Percentiles rank a stretch among this genome's conserved stretches.
phyloP scores from a whole-genome alignment of 2,888 invertebrate genomes.

The Leptinotarsa peninsularis region DNA sequence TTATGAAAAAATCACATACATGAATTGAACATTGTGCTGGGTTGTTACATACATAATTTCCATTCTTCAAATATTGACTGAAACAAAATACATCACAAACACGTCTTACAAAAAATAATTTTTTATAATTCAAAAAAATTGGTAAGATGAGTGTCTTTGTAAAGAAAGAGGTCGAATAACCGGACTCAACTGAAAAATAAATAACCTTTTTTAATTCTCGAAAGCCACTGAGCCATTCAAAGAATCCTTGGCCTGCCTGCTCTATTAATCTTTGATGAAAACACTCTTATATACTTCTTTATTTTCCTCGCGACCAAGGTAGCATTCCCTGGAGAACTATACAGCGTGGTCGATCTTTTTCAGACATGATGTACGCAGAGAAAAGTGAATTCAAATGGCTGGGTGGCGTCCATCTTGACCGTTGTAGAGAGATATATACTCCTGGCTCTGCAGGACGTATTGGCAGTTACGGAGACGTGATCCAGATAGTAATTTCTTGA shows the following conservation, averaged over 20 bases:
- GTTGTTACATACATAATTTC: too few species aligned
- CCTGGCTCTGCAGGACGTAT: constrained; percentile 54
- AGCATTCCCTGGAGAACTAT: constrained; percentile 53
- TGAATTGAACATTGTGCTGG: too few species aligned
- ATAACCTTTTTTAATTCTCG: background rate
- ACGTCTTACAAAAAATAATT: too few species aligned
- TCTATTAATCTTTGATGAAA: constrained; percentile 37
- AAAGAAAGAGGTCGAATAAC: background rate
- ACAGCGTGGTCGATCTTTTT: constrained; percentile 46
- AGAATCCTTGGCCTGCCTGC: background rate
- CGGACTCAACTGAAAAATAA: background rate
- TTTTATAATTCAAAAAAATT: too few species aligned
- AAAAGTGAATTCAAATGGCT: constrained; percentile 58
- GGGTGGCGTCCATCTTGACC: constrained; percentile 22
- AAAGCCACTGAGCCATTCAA: background rate
- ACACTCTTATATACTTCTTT: constrained; percentile 49
- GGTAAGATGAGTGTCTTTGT: too few species aligned
- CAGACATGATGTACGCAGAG: constrained; percentile 58
- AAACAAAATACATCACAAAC: too few species aligned
- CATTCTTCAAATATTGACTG: too few species aligned
- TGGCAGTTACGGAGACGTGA: constrained; percentile 54
- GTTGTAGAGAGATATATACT: constrained; percentile 43
- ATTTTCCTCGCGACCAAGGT: constrained; percentile 50
- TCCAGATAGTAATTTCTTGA: constrained; percentile 47
- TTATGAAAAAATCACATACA: too few species aligned